phyloP scores from a whole-genome alignment of 2,888 invertebrate species.

The Hirtodrosophila alboralis region DNA sequence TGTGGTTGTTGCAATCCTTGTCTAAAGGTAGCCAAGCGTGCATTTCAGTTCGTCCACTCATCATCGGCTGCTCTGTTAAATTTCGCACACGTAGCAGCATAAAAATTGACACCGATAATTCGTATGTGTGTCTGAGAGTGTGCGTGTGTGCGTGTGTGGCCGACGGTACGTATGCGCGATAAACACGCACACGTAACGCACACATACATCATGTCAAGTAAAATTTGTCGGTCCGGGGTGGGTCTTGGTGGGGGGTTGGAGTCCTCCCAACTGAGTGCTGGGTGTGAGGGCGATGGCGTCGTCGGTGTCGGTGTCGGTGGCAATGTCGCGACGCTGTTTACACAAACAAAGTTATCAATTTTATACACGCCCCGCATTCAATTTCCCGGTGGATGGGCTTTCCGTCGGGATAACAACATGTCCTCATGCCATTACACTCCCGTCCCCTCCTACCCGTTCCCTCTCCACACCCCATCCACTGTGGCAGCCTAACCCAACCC shows the following conservation, averaged over 20 bases:
- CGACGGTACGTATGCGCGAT: conserved; percentile 68
- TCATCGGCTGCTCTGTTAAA: conserved; percentile 74
- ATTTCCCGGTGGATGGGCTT: conserved; percentile 58
- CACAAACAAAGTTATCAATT: conserved; percentile 78
- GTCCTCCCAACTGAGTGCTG: background rate
- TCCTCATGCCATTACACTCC: conserved; percentile 35
- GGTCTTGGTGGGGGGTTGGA: background rate
- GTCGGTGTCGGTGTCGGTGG: conserved; percentile 2
- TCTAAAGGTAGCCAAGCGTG: conserved; percentile 54
- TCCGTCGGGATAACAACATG: conserved; percentile 57
- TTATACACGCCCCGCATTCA: conserved; percentile 71
- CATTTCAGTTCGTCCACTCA: conserved; percentile 45
- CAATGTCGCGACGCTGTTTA: conserved; percentile 76
- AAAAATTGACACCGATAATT: conserved; percentile 80
- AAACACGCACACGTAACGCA: conserved; percentile 67
- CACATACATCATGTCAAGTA: conserved; percentile 66
- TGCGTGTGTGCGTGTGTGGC: conserved; percentile 15
- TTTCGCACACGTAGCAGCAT: conserved; percentile 80
- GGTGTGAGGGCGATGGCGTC: background rate
- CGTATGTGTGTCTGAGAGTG: conserved; percentile 36
- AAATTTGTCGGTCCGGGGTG: conserved; percentile 65
- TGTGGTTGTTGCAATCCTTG: conserved; percentile 37
- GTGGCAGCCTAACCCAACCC: background rate
- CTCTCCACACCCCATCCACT: background rate
- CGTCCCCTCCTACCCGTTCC: background rate